Evolutionary conservation across 2,113 vertebrate genomes (phyloP), one percentile per base, ranked within the genome.

Genomic region (Condylura cristata): DNA sequence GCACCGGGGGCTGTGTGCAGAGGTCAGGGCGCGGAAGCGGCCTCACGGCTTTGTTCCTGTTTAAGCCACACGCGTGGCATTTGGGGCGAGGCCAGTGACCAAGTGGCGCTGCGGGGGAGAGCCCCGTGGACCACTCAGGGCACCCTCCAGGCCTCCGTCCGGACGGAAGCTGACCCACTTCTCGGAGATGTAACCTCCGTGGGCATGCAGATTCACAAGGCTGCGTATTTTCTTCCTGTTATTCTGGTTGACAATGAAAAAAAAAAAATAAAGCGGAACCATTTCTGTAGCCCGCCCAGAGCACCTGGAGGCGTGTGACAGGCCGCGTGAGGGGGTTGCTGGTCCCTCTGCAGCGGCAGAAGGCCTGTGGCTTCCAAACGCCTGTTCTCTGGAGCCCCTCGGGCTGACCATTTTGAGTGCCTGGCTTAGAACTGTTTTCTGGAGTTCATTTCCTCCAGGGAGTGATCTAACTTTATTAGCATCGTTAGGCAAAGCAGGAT

Each of bases 391-490:
- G 30, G 1, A 5, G 26, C 30, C 6, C 41, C 51, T 48, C 46
- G 39, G 30, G 74, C 1, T 1, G 30, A 14, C 12, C 18, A 1
- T 70, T 96, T 9, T 44, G 66, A 95, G 76, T 10, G 46, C 80
- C 86, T 80, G 74, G 24, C 13, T 90, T 76, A 93, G 93, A 83
- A 92, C 32, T 14, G 56, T 11, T 86, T 92, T 72, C 97, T 41
- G 96, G 91, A 80, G 41, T 95, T 80, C 37, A 37, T 89, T 97
- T 74, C 78, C 4, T 16, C 5, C 24, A 0, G 71, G 60, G 24
- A n/a, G 18, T 2, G 20, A 28, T 3, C 7, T 28, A 18, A 1
- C 17, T 32, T 39, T 72, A 26, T 13, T 1, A 3, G 22, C 28
- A 1, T 14, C 13, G 0, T 24, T 26, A 6, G 0, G 24, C 30